Base-by-base conservation (phyloP, 2,797 vertebrate species). In the Lerista edwardsae region DNA sequence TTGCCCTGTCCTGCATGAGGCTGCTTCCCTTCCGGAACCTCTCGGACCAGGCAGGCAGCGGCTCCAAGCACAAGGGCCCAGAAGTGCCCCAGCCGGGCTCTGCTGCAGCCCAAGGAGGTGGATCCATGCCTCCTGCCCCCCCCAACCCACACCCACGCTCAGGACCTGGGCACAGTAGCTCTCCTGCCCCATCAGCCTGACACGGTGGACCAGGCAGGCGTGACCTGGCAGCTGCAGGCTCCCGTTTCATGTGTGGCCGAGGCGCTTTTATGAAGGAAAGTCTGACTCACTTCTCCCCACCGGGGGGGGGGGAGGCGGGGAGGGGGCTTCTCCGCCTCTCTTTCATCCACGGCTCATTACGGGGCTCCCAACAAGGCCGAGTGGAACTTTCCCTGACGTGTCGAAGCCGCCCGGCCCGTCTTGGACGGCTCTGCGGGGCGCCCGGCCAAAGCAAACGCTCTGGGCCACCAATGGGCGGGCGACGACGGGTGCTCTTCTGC, bases 171-270 rank as follows among this genome's bases (percentile, higher is more conserved):
- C 29, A 21, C 86, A 71, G 91, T 34, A 88, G 89, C 84, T 73
- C 71, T 68, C 76, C 85, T 74, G 84, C 83, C 80, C 87, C 64
- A 25, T 85, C 90, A 90, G 67, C 65, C 51, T 87, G 90, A 86
- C 89, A 82, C 72, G 87, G 90, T 88, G 82, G 88, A 92, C 86
- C 62, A 91, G 89, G 90, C 72, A 71, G 71, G 65, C 2, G 41
- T 71, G 88, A 92, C 92, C 88, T 77, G 23, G 19, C 88, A 31
- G 65, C 84, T 78, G 80, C n/a, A 25, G 67, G 6, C 0, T 65
- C 72, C 87, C 61, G 14, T 14, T 51, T 90, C 80, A 90, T 84
- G 83, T 83, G 77, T n/a, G 4, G 68, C 77, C 67, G 55, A 67
- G 80, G 78, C 51, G 51, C 68, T 72, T 89, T 84, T 82, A 17